phyloP scores from a whole-genome alignment of 30 jellyfish, hydroid and myxozoan genomes.

The Sanderia malayensis region DNA sequence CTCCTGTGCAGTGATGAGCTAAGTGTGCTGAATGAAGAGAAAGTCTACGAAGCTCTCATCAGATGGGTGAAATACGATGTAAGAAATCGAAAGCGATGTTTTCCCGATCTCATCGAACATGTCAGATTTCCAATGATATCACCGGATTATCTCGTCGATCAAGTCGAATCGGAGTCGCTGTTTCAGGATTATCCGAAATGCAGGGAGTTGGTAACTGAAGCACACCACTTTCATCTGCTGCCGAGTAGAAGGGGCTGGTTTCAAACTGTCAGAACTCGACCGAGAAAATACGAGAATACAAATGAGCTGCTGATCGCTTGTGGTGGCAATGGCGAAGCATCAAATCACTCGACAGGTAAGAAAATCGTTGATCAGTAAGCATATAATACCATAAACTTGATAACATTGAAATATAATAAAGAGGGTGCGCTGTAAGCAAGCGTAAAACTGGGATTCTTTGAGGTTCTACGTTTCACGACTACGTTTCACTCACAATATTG shows the following conservation, averaged over 20 bases:
- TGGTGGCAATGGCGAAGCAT: slow-evolving; percentile 99
- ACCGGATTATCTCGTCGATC: slow-evolving; percentile 97
- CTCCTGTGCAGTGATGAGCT: slow-evolving; percentile 84
- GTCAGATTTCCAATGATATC: slow-evolving; percentile 93
- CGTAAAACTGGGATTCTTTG: no score
- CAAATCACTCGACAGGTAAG: slow-evolving; percentile 85
- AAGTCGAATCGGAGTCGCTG: slow-evolving; percentile 90
- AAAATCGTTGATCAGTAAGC: no score
- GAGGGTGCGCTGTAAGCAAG: no score
- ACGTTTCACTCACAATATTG: no score
- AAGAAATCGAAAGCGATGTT: slow-evolving; percentile 47
- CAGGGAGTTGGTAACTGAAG: slow-evolving; percentile 88
- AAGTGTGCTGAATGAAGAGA: slow-evolving; percentile 92
- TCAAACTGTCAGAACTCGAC: slow-evolving; percentile 89
- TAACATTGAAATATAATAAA: no score
- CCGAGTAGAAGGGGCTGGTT: slow-evolving; percentile 92
- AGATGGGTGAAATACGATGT: slow-evolving; percentile 90
- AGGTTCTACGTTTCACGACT: no score
- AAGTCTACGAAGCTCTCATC: slow-evolving; percentile 86
- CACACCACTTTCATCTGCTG: slow-evolving; percentile 85
- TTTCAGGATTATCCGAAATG: slow-evolving; percentile 84
- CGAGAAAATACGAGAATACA: slow-evolving; percentile 93
- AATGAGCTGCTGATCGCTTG: slow-evolving; percentile 93
- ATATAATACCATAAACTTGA: no score
- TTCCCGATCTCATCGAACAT: slow-evolving; percentile 84